Percentiles rank a stretch among this genome's conserved stretches.
These are phyloP conservation scores for Phrynocephalus vlangalii DNA, from an alignment of 2,797 vertebrate genomes.

Conservation along the genomic window DNA sequence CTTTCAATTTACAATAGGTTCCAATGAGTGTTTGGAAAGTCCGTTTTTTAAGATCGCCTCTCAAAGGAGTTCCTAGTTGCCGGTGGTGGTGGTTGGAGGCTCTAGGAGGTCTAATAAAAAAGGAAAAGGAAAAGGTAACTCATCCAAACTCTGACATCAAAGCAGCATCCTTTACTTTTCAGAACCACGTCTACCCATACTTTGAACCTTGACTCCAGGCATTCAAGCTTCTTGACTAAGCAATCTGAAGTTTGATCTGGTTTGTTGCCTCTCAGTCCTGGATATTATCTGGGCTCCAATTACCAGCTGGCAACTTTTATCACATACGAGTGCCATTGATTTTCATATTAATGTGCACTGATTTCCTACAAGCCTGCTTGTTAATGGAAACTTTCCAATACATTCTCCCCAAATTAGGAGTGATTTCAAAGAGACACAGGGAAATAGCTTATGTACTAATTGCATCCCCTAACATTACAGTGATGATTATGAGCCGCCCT, in stretches of 20 bases:
- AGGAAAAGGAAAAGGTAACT: background rate
- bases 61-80: background rate
- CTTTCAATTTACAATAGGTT: no score
- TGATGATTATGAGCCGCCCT: conserved; percentile 20
- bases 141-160: background rate
- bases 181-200: background rate
- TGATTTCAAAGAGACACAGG: conserved; percentile 60
- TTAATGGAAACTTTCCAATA: conserved; percentile 60
- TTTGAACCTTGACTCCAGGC: background rate
- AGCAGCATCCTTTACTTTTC: background rate
- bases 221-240: conserved; percentile 18
- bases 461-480: conserved; percentile 33
- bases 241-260: background rate
- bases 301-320: conserved; percentile 45
- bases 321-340: conserved; percentile 35
- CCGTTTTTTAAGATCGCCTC: no score
- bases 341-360: conserved; percentile 71
- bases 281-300: conserved; percentile 10
- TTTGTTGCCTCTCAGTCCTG: background rate
- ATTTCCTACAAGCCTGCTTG: conserved; percentile 59
- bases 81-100: no score
- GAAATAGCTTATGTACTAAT: conserved; percentile 33
- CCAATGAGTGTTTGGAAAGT: no score
- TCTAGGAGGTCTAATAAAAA: background rate
- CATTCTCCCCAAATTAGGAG: conserved; percentile 49